Conservation (phyloP, 2,113 vertebrate species). For the Lophochroa leadbeateri region DNA sequence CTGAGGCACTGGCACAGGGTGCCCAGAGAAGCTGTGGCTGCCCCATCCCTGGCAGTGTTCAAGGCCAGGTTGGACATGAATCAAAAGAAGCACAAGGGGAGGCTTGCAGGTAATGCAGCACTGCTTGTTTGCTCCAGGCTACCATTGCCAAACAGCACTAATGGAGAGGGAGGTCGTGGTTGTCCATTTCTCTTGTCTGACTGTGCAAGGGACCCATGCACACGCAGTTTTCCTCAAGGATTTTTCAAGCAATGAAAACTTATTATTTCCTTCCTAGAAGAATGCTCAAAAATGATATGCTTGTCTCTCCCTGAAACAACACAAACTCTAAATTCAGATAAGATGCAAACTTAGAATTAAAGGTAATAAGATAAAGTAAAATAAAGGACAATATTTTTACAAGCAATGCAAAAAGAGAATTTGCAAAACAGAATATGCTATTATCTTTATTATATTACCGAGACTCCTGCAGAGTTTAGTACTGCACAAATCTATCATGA, state of each 20-base stretch:
- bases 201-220: background rate
- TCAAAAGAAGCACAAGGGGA: background rate
- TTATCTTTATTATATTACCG: background rate
- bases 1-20: background rate
- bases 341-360: background rate
- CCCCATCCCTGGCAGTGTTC: background rate
- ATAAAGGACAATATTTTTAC: background rate
- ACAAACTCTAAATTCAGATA: background rate
- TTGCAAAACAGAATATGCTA: background rate
- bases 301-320: background rate
- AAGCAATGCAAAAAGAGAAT: background rate
- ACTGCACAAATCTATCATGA: background rate
- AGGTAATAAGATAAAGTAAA: background rate
- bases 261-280: background rate
- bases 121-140: background rate
- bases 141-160: background rate
- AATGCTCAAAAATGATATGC: background rate
- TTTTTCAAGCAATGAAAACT: background rate
- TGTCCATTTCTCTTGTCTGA: background rate
- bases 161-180: background rate
- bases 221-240: background rate
- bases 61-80: background rate
- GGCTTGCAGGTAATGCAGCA: background rate
- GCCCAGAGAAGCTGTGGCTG: background rate
- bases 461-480: background rate